Conservation (phyloP, 64 coral and sea anemone species). For the Acropora tenuis region DNA sequence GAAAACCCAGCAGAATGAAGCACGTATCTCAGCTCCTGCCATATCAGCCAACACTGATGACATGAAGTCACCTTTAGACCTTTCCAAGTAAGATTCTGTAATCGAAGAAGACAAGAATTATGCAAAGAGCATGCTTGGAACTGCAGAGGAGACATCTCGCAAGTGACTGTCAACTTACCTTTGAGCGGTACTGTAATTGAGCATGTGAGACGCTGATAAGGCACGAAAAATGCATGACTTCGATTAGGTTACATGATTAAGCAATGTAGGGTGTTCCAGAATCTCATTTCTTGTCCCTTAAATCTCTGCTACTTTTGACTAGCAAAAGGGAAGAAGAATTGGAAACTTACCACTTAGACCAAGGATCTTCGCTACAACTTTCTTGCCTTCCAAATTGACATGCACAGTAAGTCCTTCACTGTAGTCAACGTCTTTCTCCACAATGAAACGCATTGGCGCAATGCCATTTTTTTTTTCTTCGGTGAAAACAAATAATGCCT, state of each 20-base stretch:
- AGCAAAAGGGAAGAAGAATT: no score
- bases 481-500: background rate
- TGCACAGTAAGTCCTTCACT: background rate
- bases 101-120: slow-evolving; percentile 1
- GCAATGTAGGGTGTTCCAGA: no score
- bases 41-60: background rate
- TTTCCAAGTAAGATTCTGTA: background rate
- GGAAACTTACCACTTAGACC: background rate
- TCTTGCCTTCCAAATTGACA: background rate
- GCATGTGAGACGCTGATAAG: no score
- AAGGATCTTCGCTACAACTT: background rate
- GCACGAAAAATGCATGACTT: no score
- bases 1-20: background rate
- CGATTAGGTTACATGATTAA: no score
- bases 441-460: background rate
- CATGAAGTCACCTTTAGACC: background rate
- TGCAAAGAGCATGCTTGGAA: background rate
- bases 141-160: background rate
- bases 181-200: no score
- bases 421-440: background rate
- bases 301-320: no score
- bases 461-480: background rate
- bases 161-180: no score
- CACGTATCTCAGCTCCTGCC: background rate
- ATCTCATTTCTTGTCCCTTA: no score